Evolutionary conservation across 2,797 vertebrate species (phyloP), one percentile per base, ranked within the genome.

Genomic region (Myotis planiceps): DNA sequence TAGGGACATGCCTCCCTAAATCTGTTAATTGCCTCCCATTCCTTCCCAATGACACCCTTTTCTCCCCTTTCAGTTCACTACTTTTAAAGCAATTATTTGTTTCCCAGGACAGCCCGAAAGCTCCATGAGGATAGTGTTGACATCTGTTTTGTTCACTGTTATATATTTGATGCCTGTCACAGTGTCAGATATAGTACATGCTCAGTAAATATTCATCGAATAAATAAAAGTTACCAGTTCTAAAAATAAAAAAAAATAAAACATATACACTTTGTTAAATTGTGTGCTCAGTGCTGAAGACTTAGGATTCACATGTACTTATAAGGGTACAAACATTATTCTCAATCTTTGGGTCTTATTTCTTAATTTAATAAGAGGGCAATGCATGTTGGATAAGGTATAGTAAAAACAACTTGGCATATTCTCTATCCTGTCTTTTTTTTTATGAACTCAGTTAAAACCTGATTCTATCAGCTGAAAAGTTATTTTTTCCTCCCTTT

Each of bases 371-470:
- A 27, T 69, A 96, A 96, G 42, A 80, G 29, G 69, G 2, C 18
- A 92, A 49, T 93, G 19, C 37, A 81, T 87, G 58, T 37, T 93
- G 3, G 2, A 89, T 34, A 9, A 94, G 3, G 3, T 92, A 7
- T 3, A 65, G 60, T 74, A n/a, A 94, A 97, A 97, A 97, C n/a
- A 87, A 92, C 3, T 16, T 78, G 88, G 3, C 37, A 45, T 78
- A 23, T 63, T 97, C 10, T 47, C 15, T 49, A 49, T 49, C 19
- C 16, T 21, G 23, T 0, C 19, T 76, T 79, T 32, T 65, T 63
- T 81, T 90, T 69, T 47, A 75, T 80, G 45, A 90, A 81, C 53
- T 72, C 6, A 19, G 9, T 84, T 18, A 90, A 97, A 96, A 75
- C 1, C 1, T 69, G 69, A 94, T 94, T 45, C 79, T 95, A 96